phyloP scores from a whole-genome alignment of 2,113 vertebrate species.

The Sinocyclocheilus anophthalmus region DNA sequence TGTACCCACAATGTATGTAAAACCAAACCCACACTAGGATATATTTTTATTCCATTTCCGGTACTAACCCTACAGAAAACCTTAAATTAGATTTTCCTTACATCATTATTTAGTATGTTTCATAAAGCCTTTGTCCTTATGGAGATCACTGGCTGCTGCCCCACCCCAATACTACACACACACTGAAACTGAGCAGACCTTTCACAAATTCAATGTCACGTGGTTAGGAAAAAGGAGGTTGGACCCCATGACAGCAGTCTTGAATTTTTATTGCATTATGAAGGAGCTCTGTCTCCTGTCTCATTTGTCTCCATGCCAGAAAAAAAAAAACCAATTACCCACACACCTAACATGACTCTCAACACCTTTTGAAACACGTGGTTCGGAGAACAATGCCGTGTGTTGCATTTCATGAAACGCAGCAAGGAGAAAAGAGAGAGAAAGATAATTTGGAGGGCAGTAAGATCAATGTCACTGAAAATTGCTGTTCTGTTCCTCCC shows the following conservation, averaged over 20 bases:
- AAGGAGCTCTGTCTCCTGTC: neutral
- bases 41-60: neutral
- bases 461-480: slow-evolving; percentile 1
- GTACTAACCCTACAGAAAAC: neutral
- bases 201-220: neutral
- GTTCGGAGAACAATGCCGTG: neutral
- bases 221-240: neutral
- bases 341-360: slow-evolving; percentile 1
- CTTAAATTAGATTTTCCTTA: neutral
- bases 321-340: too few species aligned
- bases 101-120: too few species aligned
- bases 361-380: slow-evolving; percentile 1
- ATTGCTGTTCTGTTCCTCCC: neutral
- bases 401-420: neutral
- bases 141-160: neutral
- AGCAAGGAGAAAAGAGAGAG: neutral
- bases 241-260: neutral
- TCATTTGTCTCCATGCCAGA: neutral
- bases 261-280: slow-evolving; percentile 20
- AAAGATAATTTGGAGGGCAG: neutral
- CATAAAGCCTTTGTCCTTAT: too few species aligned
- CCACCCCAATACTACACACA: neutral
- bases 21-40: neutral
- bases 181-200: slow-evolving; percentile 3
- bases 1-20: too few species aligned